Evolutionary conservation across 92 coral and sea anemone genomes (phyloP).

Genomic region (Phymanthus crucifer): DNA sequence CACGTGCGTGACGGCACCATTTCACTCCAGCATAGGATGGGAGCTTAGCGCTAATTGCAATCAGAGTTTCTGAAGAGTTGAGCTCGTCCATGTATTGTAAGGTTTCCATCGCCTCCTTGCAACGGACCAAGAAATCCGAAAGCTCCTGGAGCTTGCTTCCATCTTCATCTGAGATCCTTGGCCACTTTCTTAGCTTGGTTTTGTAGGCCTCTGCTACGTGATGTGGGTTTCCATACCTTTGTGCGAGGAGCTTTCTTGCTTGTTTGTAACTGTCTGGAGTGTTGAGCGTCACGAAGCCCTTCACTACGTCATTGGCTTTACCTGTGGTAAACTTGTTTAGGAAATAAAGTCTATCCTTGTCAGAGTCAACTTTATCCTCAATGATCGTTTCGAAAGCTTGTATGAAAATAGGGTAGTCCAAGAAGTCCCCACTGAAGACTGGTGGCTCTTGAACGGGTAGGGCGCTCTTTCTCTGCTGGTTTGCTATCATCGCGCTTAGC

Average conservation of each 20-base stretch:
- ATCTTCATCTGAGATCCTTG: slow-evolving; percentile 43
- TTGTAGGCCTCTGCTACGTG: slow-evolving; percentile 49
- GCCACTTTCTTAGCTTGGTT: slow-evolving; percentile 39
- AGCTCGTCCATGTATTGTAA: slow-evolving; percentile 36
- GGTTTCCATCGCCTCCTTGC: slow-evolving; percentile 50
- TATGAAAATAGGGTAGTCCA: slow-evolving; percentile 44
- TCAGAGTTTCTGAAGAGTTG: slow-evolving; percentile 37
- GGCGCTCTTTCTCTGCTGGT: slow-evolving; percentile 30
- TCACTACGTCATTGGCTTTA: slow-evolving; percentile 55
- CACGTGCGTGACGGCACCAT: too few species aligned
- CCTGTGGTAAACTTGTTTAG: slow-evolving; percentile 54
- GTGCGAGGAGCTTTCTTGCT: slow-evolving; percentile 36
- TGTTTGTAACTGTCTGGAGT: slow-evolving; percentile 43
- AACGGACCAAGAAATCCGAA: slow-evolving; percentile 56
- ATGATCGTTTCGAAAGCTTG: slow-evolving; percentile 54
- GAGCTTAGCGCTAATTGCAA: slow-evolving; percentile 39
- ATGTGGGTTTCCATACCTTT: slow-evolving; percentile 52
- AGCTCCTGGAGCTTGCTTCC: slow-evolving; percentile 45
- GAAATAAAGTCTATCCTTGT: slow-evolving; percentile 47
- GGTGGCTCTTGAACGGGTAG: slow-evolving; percentile 65
- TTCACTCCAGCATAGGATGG: slow-evolving; percentile 48
- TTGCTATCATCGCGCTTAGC: slow-evolving; percentile 40
- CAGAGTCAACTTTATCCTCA: slow-evolving; percentile 34
- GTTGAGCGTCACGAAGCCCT: slow-evolving; percentile 46
- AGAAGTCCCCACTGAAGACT: slow-evolving; percentile 37